phyloP scores from a whole-genome alignment of 1,140 invertebrate genomes.

The Battus philenor region DNA sequence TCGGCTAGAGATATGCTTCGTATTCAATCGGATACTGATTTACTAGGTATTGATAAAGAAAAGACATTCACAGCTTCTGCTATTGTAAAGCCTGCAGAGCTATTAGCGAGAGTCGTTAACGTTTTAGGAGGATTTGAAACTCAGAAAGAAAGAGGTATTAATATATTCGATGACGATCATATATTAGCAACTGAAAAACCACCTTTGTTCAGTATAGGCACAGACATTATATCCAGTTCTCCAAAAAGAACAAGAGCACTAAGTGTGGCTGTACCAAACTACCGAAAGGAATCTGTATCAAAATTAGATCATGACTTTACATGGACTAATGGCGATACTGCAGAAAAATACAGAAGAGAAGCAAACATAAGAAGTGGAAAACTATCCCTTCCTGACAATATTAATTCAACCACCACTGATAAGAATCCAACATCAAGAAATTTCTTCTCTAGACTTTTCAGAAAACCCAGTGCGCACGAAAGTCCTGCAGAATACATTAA shows the following conservation, averaged over 20 bases:
- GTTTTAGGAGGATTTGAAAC: slow-evolving; percentile 81
- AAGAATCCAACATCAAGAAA: slow-evolving; percentile 37
- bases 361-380: slow-evolving; percentile 67
- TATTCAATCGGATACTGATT: slow-evolving; percentile 84
- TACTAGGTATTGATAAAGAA: slow-evolving; percentile 85
- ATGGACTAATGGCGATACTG: slow-evolving; percentile 81
- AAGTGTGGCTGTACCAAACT: slow-evolving; percentile 67
- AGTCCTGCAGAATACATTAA: slow-evolving; percentile 54
- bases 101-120: slow-evolving; percentile 84
- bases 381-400: slow-evolving; percentile 47
- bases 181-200: slow-evolving; percentile 81
- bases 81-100: slow-evolving; percentile 82
- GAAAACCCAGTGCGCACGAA: slow-evolving; percentile 48
- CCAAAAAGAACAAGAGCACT: slow-evolving; percentile 75
- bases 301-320: slow-evolving; percentile 77
- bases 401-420: slow-evolving; percentile 19
- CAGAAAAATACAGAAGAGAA: slow-evolving; percentile 76
- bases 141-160: slow-evolving; percentile 70
- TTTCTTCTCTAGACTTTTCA: slow-evolving; percentile 50
- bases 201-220: slow-evolving; percentile 75
- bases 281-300: slow-evolving; percentile 57
- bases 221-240: slow-evolving; percentile 60
- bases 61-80: slow-evolving; percentile 82
- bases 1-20: slow-evolving; percentile 74
- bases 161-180: slow-evolving; percentile 81